A percentile compares a stretch with the other conserved stretches of the same genome.
phyloP scores from a whole-genome alignment of 1,140 invertebrate species.

The Homarus americanus region DNA sequence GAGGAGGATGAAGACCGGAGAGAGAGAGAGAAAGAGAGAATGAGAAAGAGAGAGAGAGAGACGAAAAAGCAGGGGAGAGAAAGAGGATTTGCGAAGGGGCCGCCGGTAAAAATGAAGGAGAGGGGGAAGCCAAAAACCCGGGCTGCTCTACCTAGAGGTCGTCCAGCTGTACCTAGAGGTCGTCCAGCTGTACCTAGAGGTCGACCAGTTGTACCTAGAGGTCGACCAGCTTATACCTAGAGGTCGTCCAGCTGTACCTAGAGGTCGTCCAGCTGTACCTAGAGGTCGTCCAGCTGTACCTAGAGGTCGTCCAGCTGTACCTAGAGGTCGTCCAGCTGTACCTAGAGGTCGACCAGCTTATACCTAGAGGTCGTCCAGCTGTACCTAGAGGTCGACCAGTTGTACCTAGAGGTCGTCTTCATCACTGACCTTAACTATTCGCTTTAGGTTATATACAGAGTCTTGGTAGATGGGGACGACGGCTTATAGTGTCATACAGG shows the following conservation, averaged over 20 bases:
- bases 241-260: too few species aligned
- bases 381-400: neutral
- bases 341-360: too few species aligned
- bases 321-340: too few species aligned
- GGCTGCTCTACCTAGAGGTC: neutral
- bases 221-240: neutral
- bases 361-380: too few species aligned
- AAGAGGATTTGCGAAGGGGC: slow-evolving; percentile 16
- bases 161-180: neutral
- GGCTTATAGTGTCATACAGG: too few species aligned
- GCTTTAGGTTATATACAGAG: too few species aligned
- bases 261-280: too few species aligned
- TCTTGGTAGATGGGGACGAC: too few species aligned
- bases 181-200: neutral
- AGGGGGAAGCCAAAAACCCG: neutral
- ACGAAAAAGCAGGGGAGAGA: slow-evolving; percentile 11
- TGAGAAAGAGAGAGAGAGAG: slow-evolving; percentile 1
- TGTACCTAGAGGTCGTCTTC: too few species aligned
- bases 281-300: too few species aligned
- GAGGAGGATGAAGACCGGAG: neutral
- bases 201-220: neutral
- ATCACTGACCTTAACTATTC: too few species aligned
- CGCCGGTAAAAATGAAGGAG: neutral
- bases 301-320: too few species aligned
- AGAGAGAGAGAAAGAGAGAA: neutral